Conservation (phyloP, 2,888 invertebrate genomes). For the Caenorhabditis parvicauda region DNA sequence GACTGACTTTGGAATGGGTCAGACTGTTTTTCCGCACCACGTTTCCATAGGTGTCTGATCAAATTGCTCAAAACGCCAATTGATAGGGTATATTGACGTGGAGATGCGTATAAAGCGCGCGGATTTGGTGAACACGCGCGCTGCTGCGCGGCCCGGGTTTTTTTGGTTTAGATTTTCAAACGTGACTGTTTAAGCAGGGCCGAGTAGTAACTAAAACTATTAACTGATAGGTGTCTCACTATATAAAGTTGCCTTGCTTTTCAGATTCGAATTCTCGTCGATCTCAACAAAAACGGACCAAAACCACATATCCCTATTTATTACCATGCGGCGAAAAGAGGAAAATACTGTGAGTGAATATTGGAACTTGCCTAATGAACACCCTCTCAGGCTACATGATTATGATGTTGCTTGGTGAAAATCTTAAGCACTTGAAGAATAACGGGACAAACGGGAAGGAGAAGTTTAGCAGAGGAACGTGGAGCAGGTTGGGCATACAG, state of each 20-base stretch:
- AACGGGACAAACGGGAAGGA: constrained; percentile 12
- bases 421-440: constrained; percentile 35
- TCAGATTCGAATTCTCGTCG: constrained; percentile 31
- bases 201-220: too few species aligned
- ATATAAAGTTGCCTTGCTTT: not conserved
- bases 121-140: too few species aligned
- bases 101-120: too few species aligned
- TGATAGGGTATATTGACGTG: too few species aligned
- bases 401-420: constrained; percentile 47
- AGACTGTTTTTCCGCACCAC: too few species aligned
- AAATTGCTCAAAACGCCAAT: not conserved
- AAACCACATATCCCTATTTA: constrained; percentile 44
- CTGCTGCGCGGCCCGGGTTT: too few species aligned
- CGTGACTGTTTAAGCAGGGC: too few species aligned
- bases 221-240: not conserved
- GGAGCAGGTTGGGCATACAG: constrained; percentile 46
- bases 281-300: constrained; percentile 34
- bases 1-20: too few species aligned
- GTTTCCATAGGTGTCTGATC: too few species aligned
- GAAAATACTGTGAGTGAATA: constrained; percentile 19
- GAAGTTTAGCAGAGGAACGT: constrained; percentile 28
- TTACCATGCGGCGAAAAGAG: constrained; percentile 41
- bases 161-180: too few species aligned
- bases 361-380: not conserved
- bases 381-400: constrained; percentile 53